Conservation (phyloP, 2,797 vertebrate genomes). For the Ficedula albicollis region DNA sequence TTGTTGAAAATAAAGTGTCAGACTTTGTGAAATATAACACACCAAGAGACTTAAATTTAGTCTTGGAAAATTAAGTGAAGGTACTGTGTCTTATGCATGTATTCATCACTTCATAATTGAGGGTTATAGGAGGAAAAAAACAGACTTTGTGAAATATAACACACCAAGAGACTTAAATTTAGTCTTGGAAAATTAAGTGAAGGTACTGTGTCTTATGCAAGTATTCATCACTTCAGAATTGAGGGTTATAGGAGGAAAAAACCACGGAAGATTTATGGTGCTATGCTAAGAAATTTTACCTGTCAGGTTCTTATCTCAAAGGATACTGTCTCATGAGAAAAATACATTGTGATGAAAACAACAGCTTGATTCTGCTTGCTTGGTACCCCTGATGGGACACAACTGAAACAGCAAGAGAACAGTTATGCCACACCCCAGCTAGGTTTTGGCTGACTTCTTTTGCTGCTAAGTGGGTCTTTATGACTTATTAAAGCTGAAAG, state of each 20-base stretch:
- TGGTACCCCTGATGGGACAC: not conserved
- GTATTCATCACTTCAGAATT: conserved; percentile 28
- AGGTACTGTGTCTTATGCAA: not conserved
- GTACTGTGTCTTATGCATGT: not conserved
- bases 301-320: not conserved
- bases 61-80: conserved; percentile 13
- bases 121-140: not conserved
- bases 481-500: not conserved
- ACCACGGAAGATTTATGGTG: not conserved
- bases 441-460: not conserved
- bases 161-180: not conserved
- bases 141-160: conserved; percentile 20
- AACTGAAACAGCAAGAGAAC: not conserved
- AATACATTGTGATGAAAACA: not conserved
- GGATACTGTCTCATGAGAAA: not conserved
- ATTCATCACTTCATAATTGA: conserved; percentile 34
- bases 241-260: not conserved
- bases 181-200: conserved; percentile 15
- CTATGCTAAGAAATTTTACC: not conserved
- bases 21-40: conserved; percentile 11
- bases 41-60: not conserved
- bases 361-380: not conserved
- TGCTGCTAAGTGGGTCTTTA: not conserved
- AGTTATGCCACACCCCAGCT: not conserved
- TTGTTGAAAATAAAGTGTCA: conserved; percentile 13